Evolutionary conservation across 2,113 vertebrate species (phyloP), one percentile per base, ranked within the genome.

Genomic region (Oxyura jamaicensis): DNA sequence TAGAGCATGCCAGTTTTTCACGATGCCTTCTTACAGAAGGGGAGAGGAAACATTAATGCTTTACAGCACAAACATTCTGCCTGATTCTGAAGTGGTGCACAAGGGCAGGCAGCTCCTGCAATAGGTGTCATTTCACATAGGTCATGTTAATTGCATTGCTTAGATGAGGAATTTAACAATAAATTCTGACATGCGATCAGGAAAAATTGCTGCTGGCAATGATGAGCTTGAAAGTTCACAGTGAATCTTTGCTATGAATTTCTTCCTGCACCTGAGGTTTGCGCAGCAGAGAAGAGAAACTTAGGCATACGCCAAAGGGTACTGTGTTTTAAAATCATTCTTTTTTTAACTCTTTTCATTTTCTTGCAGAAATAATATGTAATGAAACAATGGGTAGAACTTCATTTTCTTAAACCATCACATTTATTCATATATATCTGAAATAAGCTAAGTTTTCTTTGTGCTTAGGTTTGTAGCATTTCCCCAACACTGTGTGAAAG

Each of bases 1-100:
- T 29, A 59, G 66, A 82, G 31, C 52, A 19, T 26, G 55, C 39
- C 42, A 44, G 15, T 73, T 81, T 80, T 63, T 74, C n/a, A 35
- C 23, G 20, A 0, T 35, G 13, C 13, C 29, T 0, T 1, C 23
- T 88, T 66, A 75, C 23, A 44, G 59, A 33, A 77, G 21, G 31
- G n/a, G 46, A 75, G 22, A 55, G 31, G 26, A 41, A 81, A 48
- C 8, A 13, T 25, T 16, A 44, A 31, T 2, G 0, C 33, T 60
- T 66, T 28, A n/a, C 10, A 76, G 46, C 36, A 29, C 23, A 39
- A 52, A 6, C 4, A 6, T 66, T 42, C 31, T 44, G 35, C 28
- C 35, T 68, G 13, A 39, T 56, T 53, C 59, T 44, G 44, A 25
- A 56, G 48, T 0, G 0, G 18, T 12, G n/a, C 17, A 23, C 0